phyloP scores from a whole-genome alignment of 2,888 invertebrate species.

The Eueremaeus valkanovi region DNA sequence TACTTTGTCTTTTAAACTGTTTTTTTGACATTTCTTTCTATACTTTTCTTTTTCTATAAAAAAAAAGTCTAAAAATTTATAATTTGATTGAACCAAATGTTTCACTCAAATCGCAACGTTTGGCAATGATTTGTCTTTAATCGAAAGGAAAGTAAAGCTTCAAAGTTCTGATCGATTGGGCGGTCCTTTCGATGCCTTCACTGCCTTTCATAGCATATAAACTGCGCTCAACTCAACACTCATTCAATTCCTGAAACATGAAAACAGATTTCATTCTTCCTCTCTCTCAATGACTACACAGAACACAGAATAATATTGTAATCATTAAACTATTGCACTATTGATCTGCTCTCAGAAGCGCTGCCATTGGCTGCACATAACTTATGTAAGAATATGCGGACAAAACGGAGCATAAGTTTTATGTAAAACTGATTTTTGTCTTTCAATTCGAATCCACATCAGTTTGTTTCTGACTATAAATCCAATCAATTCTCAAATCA shows the following conservation, averaged over 20 bases:
- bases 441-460: too few species aligned
- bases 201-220: background rate
- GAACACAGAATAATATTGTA: background rate
- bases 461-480: too few species aligned
- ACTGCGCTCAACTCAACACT: background rate
- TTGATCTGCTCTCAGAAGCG: background rate
- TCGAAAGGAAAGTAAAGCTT: background rate
- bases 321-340: background rate
- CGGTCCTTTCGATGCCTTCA: background rate
- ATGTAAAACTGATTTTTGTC: too few species aligned
- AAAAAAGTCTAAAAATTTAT: background rate
- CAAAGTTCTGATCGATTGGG: background rate
- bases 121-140: background rate
- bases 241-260: background rate
- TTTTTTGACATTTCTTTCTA: background rate
- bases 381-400: too few species aligned
- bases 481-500: too few species aligned
- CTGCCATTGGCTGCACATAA: conserved; percentile 12
- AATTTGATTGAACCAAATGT: background rate
- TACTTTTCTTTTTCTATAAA: background rate
- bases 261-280: background rate
- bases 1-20: background rate
- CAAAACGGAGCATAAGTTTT: too few species aligned
- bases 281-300: background rate
- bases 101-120: background rate